Base-by-base conservation (phyloP, 2,888 invertebrate species). In the Sinhomidia bicolor region DNA sequence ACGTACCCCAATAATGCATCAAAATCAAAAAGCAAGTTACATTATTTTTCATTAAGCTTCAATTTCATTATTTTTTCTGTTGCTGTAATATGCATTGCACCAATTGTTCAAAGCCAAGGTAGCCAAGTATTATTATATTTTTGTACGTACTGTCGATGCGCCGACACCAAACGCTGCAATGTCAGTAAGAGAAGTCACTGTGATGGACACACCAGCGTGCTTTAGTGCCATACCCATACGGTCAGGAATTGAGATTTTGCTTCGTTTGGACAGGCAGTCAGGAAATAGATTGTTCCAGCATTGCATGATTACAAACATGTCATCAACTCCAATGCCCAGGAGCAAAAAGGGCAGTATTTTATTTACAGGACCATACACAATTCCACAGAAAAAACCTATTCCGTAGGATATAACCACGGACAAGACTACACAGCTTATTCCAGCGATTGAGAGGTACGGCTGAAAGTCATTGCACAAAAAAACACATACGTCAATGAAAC, bases 231-330 rank as follows among this genome's bases (percentile, higher is more conserved):
- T 93, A 0, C 96, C 97, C 85, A 97, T 94, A 93, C 95, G 95
- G 92, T 96, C 95, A 20, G 95, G 94, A 54, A 96, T 93, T 14
- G 96, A 93, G 90, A 85, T 62, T 74, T 90, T 87, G 68, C 47
- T 78, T 14, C 96, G 93, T 91, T 81, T 83, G 51, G 90, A 87
- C 29, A 79, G 74, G 54, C 89, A 88, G 10, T 82, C 60, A n/a
- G 88, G 86, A 62, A 68, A 81, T 9, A 94, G 92, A 93, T 96
- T 95, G 90, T 96, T 95, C 96, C 96, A 96, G 93, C 96, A 96
- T 23, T 96, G 96, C 94, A 96, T 95, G 94, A 97, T 96, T 0
- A 97, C 96, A 93, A 97, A 97, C 95, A 97, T 96, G 93, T 97
- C 97, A 92, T 97, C 97, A 26, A 97, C 95, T 92, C 95, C 95